Evolutionary conservation across 2,797 vertebrate species (phyloP), one percentile per base, ranked within the genome.

Genomic region (Chelon labrosus): DNA sequence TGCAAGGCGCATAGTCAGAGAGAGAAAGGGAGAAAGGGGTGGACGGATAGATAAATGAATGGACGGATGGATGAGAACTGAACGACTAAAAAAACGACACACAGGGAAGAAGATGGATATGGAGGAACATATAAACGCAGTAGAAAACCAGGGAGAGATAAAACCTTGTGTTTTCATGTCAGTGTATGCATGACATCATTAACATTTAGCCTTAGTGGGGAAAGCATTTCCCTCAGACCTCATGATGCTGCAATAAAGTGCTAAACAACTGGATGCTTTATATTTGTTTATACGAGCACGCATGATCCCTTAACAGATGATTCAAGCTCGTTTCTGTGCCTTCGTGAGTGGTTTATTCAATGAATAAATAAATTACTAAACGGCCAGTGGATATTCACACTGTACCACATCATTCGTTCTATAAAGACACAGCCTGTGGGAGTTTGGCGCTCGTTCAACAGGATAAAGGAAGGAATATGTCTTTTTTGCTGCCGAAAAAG

Each of bases 1-100:
- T 88, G 86, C 85, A 79, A 53, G 81, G 73, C 65, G 87, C 84
- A 82, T 73, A 80, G 78, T 82, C 58, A 60, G 64, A 55, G 57
- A 76, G n/a, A 3, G 60, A 13, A 13, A 20, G 69, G 14, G 10
- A 27, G 52, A 27, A 49, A 35, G 66, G 50, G 20, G 50, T 42
- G 56, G 60, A 65, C 53, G n/a, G 60, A 68, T 7, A 35, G 59
- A 78, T 70, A 4, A 51, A 84, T 62, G 42, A 54, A 78, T 65
- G 68, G 70, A 82, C 27, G 57, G 53, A 62, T 19, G 37, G 71
- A 57, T 61, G 19, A 47, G 69, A 22, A 56, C 17, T 20, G 59
- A 68, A 61, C 70, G 49, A 53, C 25, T 11, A 17, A 66, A 56
- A 56, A 22, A 38, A 72, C 13, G 25, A 58, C 61, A 17, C 10